Conservation (phyloP, 2,888 invertebrate genomes). For the Axea sp. region DNA sequence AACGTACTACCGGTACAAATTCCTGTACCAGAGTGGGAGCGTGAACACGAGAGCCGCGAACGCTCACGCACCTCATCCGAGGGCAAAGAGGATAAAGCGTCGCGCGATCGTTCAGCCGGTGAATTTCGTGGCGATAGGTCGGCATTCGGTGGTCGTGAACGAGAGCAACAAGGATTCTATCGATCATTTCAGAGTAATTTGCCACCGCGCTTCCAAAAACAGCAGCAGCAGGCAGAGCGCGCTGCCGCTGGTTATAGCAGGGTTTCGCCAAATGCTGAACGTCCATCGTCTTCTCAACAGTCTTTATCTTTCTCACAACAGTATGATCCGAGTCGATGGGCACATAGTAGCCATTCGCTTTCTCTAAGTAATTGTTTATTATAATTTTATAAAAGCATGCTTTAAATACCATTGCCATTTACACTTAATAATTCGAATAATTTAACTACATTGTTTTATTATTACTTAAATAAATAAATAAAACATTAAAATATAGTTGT, state of each 20-base stretch:
- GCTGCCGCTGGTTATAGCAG: conserved; percentile 70
- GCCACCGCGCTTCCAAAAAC: conserved; percentile 91
- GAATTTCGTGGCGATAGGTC: conserved; percentile 66
- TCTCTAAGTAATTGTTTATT: conserved; percentile 67
- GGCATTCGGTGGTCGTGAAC: conserved; percentile 73
- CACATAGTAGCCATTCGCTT: conserved; percentile 72
- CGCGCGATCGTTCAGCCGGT: conserved; percentile 63
- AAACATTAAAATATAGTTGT: too few relatives aligned
- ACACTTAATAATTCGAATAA: too few relatives aligned
- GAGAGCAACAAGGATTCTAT: conserved; percentile 83
- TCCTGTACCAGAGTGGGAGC: conserved; percentile 81
- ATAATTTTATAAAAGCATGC: too few relatives aligned
- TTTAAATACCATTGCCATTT: too few relatives aligned
- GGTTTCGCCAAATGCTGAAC: conserved; percentile 75
- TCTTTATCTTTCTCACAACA: conserved; percentile 74
- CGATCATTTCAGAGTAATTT: conserved; percentile 90
- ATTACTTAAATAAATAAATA: too few relatives aligned
- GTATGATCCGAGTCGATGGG: conserved; percentile 76
- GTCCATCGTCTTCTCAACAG: conserved; percentile 67
- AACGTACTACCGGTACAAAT: conserved; percentile 79
- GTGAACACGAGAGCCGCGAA: conserved; percentile 79
- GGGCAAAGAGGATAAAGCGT: conserved; percentile 59
- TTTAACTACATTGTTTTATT: too few relatives aligned
- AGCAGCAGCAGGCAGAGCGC: conserved; percentile 82
- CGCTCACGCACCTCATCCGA: conserved; percentile 75